Conservation (phyloP, 2,888 invertebrate genomes). For the Ichneumon xanthorius region DNA sequence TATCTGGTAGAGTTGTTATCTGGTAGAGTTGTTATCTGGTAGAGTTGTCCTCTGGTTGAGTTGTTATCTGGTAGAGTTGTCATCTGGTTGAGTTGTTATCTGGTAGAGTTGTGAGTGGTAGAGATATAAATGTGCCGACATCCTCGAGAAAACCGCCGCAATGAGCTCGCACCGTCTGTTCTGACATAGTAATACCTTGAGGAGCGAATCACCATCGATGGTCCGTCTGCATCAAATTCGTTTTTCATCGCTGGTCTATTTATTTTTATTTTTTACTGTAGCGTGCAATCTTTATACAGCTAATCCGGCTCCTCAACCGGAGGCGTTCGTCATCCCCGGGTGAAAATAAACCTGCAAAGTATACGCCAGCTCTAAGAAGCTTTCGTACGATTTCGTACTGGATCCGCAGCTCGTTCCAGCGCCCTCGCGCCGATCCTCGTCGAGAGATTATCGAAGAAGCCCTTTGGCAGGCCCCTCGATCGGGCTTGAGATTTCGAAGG, state of each 20-base stretch:
- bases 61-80: too few species aligned
- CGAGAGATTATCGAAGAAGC: background rate
- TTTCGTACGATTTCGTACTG: conserved; percentile 9
- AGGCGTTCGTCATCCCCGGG: conserved; percentile 7
- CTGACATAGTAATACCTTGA: background rate
- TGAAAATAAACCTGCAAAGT: background rate
- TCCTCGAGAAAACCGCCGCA: background rate
- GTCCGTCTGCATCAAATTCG: background rate
- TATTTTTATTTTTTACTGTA: too few species aligned
- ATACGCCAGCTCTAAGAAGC: conserved; percentile 4
- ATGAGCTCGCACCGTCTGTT: background rate
- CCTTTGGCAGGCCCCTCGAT: background rate
- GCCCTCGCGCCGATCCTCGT: background rate
- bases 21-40: too few species aligned
- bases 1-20: too few species aligned
- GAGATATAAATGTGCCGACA: too few species aligned
- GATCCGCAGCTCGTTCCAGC: background rate
- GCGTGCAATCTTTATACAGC: background rate
- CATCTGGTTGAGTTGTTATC: too few species aligned
- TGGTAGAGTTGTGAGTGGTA: too few species aligned
- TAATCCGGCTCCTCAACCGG: conserved; percentile 3
- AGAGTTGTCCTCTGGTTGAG: too few species aligned
- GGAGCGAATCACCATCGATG: conserved; percentile 1
- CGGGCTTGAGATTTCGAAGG: conserved; percentile 31
- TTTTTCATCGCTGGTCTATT: background rate